Evolutionary conservation across 2,797 vertebrate species (phyloP), one percentile per base, ranked within the genome.

Genomic region (Tachyglossus aculeatus): DNA sequence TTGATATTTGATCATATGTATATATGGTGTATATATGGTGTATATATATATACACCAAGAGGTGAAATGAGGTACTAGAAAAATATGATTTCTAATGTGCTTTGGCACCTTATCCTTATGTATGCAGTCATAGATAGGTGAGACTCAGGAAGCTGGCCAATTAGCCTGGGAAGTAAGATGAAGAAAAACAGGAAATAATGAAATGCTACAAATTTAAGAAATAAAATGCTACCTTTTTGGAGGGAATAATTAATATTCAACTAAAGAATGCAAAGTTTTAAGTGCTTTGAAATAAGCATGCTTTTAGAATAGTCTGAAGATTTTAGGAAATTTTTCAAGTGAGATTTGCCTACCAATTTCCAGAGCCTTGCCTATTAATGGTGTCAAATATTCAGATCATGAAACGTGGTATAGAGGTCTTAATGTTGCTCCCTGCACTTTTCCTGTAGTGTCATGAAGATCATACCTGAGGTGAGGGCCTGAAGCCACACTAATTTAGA

Each of bases 21-120:
- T 59, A 65, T 47, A n/a, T n/a, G n/a, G 53, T 77, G 56, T n/a
- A n/a, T n/a, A n/a, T n/a, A n/a, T n/a, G n/a, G n/a, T n/a, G n/a
- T n/a, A n/a, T 83, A 78, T 71, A 79, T 27, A 38, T 56, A 59
- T 73, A 38, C 66, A 44, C 48, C 78, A 58, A 34, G 25, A 76
- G 10, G 29, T 78, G 47, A 29, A 41, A 77, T 41, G 39, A 62
- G 53, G 41, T 71, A 86, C 31, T 50, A 71, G 38, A 34, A 69
- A 79, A 84, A 67, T 69, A 64, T 65, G 0, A 1, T 61, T 78
- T 37, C 47, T 58, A 50, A 61, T 56, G 15, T 31, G 14, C 45
- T 74, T 5, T 39, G 15, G 34, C n/a, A 21, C 55, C 81, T 78
- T 58, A n/a, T n/a, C n/a, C n/a, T n/a, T n/a, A n/a, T 69, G 61